Conservation (phyloP, 2,888 invertebrate species). For the Sarcophaga carnaria region DNA sequence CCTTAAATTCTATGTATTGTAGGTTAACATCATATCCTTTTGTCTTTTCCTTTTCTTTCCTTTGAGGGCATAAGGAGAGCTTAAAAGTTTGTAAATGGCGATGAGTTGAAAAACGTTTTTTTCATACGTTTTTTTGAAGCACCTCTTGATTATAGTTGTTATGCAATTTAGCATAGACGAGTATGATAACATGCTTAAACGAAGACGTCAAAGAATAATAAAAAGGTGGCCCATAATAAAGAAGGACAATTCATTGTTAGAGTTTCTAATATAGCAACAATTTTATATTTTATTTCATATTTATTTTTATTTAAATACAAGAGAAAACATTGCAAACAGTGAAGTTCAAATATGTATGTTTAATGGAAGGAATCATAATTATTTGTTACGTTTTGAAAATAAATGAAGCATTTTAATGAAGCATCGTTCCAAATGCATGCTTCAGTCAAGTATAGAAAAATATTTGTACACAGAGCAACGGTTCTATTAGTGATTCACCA, state of each 20-base stretch:
- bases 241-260: not conserved
- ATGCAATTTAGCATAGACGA: too few relatives aligned
- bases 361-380: too few relatives aligned
- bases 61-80: not conserved
- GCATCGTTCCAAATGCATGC: constrained; percentile 20
- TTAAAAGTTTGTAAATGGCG: not conserved
- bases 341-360: too few relatives aligned
- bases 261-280: not conserved
- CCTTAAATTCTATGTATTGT: constrained; percentile 17
- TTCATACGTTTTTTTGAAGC: not conserved
- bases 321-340: too few relatives aligned
- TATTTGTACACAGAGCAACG: constrained; percentile 1
- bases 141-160: too few relatives aligned
- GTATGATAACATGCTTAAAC: too few relatives aligned
- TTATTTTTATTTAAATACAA: not conserved
- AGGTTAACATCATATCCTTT: not conserved
- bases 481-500: not conserved
- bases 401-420: constrained; percentile 3
- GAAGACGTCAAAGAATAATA: too few relatives aligned
- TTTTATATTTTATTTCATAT: not conserved
- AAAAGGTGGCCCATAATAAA: too few relatives aligned
- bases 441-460: constrained; percentile 28
- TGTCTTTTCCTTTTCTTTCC: not conserved
- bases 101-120: not conserved
- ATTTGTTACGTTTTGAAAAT: constrained; percentile 4